Evolutionary conservation across 2,888 invertebrate species (phyloP).

Genomic region (Chrysotoxum bicinctum): DNA sequence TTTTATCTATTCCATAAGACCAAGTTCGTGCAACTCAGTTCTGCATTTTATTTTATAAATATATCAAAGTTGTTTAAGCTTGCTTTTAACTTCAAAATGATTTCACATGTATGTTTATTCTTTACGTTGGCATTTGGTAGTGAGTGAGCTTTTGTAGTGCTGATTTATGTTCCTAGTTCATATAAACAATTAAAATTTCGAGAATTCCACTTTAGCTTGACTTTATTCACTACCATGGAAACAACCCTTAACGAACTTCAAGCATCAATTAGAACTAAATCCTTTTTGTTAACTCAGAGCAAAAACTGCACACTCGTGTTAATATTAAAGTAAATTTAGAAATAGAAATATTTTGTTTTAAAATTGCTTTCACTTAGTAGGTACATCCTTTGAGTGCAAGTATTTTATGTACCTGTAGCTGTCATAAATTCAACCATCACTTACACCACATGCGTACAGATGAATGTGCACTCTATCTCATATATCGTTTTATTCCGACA

Average conservation of each 20-base stretch:
- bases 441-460: constrained; percentile 23
- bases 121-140: no score
- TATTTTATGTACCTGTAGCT: constrained; percentile 29
- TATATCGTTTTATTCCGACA: constrained; percentile 55
- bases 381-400: background rate
- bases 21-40: no score
- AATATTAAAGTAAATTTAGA: background rate
- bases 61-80: no score
- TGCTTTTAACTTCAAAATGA: no score
- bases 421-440: constrained; percentile 32
- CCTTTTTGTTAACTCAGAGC: background rate
- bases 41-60: no score
- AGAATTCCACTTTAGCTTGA: no score
- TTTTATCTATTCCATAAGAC: no score
- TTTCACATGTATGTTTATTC: no score
- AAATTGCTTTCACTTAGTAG: background rate
- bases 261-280: background rate
- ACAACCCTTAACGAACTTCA: background rate
- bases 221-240: no score
- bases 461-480: constrained; percentile 28
- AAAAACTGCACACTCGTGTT: background rate
- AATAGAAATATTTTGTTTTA: background rate
- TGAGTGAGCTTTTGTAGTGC: no score
- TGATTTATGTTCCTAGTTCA: no score
- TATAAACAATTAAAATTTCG: no score